These are phyloP conservation scores for Poecilus cupreus DNA, from an alignment of 2,888 invertebrate genomes.

Conservation along the genomic window DNA sequence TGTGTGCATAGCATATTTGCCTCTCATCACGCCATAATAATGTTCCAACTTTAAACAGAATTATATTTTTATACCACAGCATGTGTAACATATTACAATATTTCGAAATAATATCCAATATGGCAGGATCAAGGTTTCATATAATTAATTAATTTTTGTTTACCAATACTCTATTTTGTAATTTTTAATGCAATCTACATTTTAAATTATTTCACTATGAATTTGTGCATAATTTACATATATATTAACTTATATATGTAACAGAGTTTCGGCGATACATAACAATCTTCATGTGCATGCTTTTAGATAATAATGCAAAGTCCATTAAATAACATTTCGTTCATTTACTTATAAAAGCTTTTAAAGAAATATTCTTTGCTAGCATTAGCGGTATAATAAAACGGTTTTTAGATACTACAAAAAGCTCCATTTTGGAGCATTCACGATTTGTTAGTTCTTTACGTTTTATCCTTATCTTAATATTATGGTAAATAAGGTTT, in stretches of 20 bases:
- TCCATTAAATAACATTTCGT: neutral
- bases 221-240: neutral
- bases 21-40: neutral
- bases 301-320: neutral
- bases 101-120: slow-evolving; percentile 4
- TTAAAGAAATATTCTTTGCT: too few relatives aligned
- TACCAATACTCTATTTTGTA: neutral
- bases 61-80: neutral
- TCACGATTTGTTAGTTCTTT: too few relatives aligned
- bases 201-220: neutral
- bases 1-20: slow-evolving; percentile 2
- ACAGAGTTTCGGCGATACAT: neutral
- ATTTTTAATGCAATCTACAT: slow-evolving; percentile 7
- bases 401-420: too few relatives aligned
- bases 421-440: too few relatives aligned
- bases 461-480: too few relatives aligned
- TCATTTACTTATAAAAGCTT: neutral
- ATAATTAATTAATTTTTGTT: neutral
- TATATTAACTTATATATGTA: neutral
- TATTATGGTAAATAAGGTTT: too few relatives aligned
- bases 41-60: neutral
- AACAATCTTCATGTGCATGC: neutral
- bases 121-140: neutral
- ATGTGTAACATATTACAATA: neutral
- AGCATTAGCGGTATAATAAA: too few relatives aligned